Evolutionary conservation across 2,797 vertebrate species (phyloP), one percentile per base, ranked within the genome.

Genomic region (Staurois parvus): DNA sequence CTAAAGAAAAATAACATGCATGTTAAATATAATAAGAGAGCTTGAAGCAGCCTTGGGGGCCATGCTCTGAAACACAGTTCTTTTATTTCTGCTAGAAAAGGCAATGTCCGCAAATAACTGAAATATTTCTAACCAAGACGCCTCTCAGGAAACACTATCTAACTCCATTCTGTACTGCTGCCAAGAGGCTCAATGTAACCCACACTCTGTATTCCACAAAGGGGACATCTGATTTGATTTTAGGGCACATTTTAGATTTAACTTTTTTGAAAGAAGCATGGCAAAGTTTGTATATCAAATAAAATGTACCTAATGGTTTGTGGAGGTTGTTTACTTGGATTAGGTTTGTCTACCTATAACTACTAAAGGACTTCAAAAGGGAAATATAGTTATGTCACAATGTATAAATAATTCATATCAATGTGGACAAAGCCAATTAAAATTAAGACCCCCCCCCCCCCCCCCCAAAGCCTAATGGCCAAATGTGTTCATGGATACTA

Each of bases 141-240:
- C 28, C 59, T 80, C 76, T 34, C 76, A 40, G 82, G 81, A 68
- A 72, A 73, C 73, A 76, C 37, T 59, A 40, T 85, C 82, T 48
- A 32, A 52, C 29, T 48, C 48, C 17, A 21, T 69, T 81, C 45
- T 85, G 76, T 85, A 37, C 29, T 11, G 17, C 26, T 28, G 84
- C 76, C 84, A 79, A 73, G 29, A 79, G 34, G 29, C 6, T 48
- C 29, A 62, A 37, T 24, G 17, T 10, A 12, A 26, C 59, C 75
- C 69, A 19, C 17, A 48, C 17, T 76, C 56, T 29, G 17, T 29
- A 21, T 29, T 72, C 32, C 26, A 52, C 48, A 17, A 52, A 52
- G 24, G 78, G 83, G 64, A 74, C 69, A 66, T 77, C 79, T 66
- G 52, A 78, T 78, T 77, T 70, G 32, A 70, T 62, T 66, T 62